Evolutionary conservation across 2,113 vertebrate genomes (phyloP), one percentile per base, ranked within the genome.

Genomic region (Echinops telfairi): DNA sequence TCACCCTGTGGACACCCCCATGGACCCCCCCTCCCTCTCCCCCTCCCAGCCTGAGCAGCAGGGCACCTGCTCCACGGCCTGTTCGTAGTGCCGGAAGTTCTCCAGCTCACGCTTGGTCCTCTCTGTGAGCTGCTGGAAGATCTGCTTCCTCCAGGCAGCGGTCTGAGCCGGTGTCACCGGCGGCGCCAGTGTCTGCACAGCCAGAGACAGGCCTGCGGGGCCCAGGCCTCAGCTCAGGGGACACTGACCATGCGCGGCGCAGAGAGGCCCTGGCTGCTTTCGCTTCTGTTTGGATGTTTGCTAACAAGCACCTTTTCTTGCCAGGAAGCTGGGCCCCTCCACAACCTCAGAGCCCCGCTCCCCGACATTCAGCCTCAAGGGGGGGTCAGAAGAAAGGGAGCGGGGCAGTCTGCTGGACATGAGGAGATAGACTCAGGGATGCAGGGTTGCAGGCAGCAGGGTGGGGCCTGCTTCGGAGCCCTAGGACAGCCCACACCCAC

Each of bases 101-200:
- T 99, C 99, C 96, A 99, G 97, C 96, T 99, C 99, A 93, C 99
- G 97, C 94, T 98, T 99, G 71, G 99, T 98, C 91, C 99, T 97
- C 90, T 99, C 99, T 0, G 98, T 98, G 89, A 99, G 99, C 97
- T 99, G 99, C 94, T 99, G 99, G 71, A 99, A 99, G 97, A 99
- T 99, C 98, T 99, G 99, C 94, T 98, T 99, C 93, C 98, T 96
- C 99, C 99, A 99, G 0, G 98, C 97, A 1, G 99, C 98, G 0
- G 99, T 99, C 98, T 99, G 99, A 15, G 98, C 98, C 0, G 99
- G 99, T 3, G 97, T 99, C 96, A 99, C 98, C 27, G 99, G 99
- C 92, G 99, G 97, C 71, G 98, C 98, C 84, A 99, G 97, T 25
- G 98, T 98, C 96, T 99, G 99, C 93, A 98, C 94, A 0, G 98